These are phyloP conservation scores for Pseudorhombus dupliciocellatus DNA, from an alignment of 2,113 vertebrate genomes.

Conservation along the genomic window DNA sequence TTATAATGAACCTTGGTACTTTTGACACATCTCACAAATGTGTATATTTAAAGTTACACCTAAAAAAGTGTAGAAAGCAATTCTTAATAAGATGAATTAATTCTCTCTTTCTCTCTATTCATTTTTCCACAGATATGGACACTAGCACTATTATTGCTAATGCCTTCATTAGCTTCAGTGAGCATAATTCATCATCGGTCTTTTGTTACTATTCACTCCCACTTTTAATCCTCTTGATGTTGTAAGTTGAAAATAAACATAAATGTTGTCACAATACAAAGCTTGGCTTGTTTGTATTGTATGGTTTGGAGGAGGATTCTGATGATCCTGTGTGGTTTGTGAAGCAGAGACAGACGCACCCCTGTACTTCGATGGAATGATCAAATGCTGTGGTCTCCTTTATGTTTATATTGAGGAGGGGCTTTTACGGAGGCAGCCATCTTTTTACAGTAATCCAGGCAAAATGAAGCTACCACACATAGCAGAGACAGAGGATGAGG, in stretches of 20 bases:
- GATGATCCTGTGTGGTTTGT: neutral
- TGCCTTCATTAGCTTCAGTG: constrained; percentile 14
- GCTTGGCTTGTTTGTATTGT: neutral
- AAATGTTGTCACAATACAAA: constrained; percentile 29
- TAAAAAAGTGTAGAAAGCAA: too few species aligned
- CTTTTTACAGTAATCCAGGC: too few species aligned
- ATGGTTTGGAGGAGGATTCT: neutral
- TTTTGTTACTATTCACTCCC: neutral
- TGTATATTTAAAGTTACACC: too few species aligned
- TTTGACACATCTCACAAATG: neutral
- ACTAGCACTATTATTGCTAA: constrained; percentile 58
- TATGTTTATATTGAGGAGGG: too few species aligned
- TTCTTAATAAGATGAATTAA: too few species aligned
- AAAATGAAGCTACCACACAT: too few species aligned
- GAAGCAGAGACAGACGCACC: too few species aligned
- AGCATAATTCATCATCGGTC: constrained; percentile 4
- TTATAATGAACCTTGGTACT: constrained; percentile 7
- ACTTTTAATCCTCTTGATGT: neutral
- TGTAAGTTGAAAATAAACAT: neutral
- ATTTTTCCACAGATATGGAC: constrained; percentile 75
- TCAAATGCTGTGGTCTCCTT: too few species aligned
- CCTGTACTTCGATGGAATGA: too few species aligned
- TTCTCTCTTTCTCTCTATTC: neutral
- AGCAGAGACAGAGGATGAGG: too few species aligned
- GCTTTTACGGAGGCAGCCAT: too few species aligned